Evolutionary conservation across 1,140 invertebrate species (phyloP).

Genomic region (Diachasma alloeum): DNA sequence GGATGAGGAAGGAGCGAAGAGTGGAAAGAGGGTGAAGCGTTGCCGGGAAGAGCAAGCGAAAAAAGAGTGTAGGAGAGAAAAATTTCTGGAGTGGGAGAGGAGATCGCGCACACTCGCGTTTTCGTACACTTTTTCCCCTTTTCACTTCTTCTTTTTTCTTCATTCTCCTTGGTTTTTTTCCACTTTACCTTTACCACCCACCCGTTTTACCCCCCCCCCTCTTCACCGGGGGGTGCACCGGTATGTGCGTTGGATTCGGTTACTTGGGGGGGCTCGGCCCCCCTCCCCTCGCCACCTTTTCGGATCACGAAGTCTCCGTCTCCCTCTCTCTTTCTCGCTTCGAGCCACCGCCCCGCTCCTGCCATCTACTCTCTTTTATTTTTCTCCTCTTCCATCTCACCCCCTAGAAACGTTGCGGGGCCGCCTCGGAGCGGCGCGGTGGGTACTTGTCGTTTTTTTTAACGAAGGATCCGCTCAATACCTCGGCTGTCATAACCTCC

Average conservation of each 20-base stretch:
- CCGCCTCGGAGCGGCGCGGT: constrained; percentile 35
- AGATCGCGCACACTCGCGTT: constrained; percentile 29
- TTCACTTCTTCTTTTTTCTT: neutral
- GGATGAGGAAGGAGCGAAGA: neutral
- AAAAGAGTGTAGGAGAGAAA: constrained; percentile 14
- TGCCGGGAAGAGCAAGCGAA: constrained; percentile 34
- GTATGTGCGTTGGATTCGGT: constrained; percentile 57
- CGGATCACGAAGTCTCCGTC: neutral
- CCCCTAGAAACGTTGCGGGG: constrained; percentile 31
- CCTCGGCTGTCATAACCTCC: constrained; percentile 65
- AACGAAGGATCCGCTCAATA: constrained; percentile 66
- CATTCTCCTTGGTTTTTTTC: constrained; percentile 48
- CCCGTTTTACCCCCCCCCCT: constrained; percentile 33
- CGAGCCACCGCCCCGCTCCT: neutral
- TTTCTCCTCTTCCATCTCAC: constrained; percentile 11
- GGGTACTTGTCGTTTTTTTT: constrained; percentile 42
- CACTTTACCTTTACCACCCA: constrained; percentile 20
- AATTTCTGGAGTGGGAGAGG: constrained; percentile 20
- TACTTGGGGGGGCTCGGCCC: constrained; percentile 48
- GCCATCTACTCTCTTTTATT: neutral
- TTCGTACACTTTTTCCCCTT: neutral
- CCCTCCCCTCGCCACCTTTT: constrained; percentile 22
- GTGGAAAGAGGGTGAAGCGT: constrained; percentile 20
- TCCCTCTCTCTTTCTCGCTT: neutral
- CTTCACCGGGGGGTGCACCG: constrained; percentile 37